Conservation (phyloP, 2,888 invertebrate genomes). For the Sinohyriopsis cumingii region DNA sequence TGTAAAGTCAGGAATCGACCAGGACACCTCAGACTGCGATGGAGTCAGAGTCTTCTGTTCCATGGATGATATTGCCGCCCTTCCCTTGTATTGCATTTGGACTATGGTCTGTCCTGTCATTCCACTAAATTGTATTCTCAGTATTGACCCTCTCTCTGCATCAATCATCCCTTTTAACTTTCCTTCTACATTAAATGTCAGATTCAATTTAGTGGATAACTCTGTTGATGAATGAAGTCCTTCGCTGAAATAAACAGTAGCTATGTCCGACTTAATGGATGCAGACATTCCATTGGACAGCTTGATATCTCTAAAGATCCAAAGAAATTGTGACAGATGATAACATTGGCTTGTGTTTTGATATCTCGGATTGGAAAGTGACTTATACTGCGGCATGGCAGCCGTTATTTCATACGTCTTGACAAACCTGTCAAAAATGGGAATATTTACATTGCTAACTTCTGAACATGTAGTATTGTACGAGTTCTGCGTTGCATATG, state of each 20-base stretch:
- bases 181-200: slow-evolving; percentile 44
- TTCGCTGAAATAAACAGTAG: slow-evolving; percentile 24
- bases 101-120: slow-evolving; percentile 23
- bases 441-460: slow-evolving; percentile 51
- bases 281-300: slow-evolving; percentile 3
- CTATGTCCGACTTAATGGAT: slow-evolving; percentile 12
- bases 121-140: slow-evolving; percentile 35
- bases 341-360: slow-evolving; percentile 46
- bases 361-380: slow-evolving; percentile 41
- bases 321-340: slow-evolving; percentile 40
- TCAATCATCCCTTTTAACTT: slow-evolving; percentile 48
- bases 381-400: slow-evolving; percentile 40
- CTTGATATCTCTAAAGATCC: slow-evolving; percentile 38
- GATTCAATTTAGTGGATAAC: slow-evolving; percentile 19
- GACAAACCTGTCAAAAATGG: slow-evolving; percentile 42
- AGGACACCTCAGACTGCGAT: slow-evolving; percentile 21
- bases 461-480: slow-evolving; percentile 52
- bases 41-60: slow-evolving; percentile 25
- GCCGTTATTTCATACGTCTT: slow-evolving; percentile 45
- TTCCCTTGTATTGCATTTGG: slow-evolving; percentile 30
- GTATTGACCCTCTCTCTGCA: slow-evolving; percentile 47
- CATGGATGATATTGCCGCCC: slow-evolving; percentile 14
- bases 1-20: slow-evolving; percentile 46
- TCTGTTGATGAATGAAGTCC: slow-evolving; percentile 13
- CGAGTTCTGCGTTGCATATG: slow-evolving; percentile 41